These are phyloP conservation scores for Nomada fucata DNA, from an alignment of 2,888 invertebrate genomes.

Conservation along the genomic window DNA sequence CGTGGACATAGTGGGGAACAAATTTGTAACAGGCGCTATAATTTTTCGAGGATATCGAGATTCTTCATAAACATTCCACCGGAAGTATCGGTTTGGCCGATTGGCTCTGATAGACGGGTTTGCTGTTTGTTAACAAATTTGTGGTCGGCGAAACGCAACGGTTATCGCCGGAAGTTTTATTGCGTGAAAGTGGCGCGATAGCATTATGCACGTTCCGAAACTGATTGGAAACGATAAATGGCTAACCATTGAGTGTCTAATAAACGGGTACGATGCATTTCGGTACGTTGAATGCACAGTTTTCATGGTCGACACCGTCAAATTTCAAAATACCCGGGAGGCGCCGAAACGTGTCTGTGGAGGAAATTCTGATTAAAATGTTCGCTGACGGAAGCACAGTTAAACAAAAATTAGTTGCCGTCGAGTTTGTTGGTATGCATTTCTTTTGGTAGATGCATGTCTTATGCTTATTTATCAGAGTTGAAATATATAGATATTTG, in stretches of 20 bases:
- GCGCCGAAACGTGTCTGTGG: background rate
- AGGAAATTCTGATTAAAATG: background rate
- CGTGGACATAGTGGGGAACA: no score
- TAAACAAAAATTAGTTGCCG: no score
- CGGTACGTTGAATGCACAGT: background rate
- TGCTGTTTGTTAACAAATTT: conserved; percentile 9
- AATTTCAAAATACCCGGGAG: background rate
- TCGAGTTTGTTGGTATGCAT: no score
- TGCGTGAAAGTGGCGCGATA: conserved; percentile 7
- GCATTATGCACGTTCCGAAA: conserved; percentile 1
- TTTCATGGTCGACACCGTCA: background rate
- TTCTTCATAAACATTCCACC: no score
- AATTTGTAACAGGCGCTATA: no score
- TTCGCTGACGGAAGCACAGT: no score
- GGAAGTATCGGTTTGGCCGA: no score
- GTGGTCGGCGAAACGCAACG: background rate
- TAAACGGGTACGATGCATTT: background rate
- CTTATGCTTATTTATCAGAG: no score
- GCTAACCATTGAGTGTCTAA: background rate
- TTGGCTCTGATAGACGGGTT: no score
- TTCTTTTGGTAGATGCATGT: no score
- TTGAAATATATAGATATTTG: no score
- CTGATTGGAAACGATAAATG: conserved; percentile 14
- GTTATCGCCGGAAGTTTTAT: background rate
- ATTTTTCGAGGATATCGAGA: no score